A percentile compares a stretch with the other conserved stretches of the same genome.
phyloP scores from a whole-genome alignment of 2,113 vertebrate genomes.

The western clawed frog (Xenopus tropicalis) region UCB_Xtro_10.0 CM004443.2:180812001-180812500 shows the following conservation, averaged over 20 bases:
- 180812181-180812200: not conserved
- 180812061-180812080: conserved; percentile 51
- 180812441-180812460: conserved; percentile 26
- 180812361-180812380: conserved; percentile 1
- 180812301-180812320: conserved; percentile 3
- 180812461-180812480: not conserved
- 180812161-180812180: conserved; percentile 18
- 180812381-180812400: conserved; percentile 20
- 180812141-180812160: conserved; percentile 48
- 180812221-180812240: not conserved
- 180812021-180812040: not conserved
- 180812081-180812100: conserved; percentile 36
- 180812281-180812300: conserved; percentile 9
- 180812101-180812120: conserved; percentile 45
- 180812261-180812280: not conserved
- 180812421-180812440: conserved; percentile 22
- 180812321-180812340: not conserved
- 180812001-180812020: not conserved
- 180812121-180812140: conserved; percentile 41
- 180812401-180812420: conserved; percentile 23
- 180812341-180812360: conserved; percentile 13
- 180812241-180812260: not conserved
- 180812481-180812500: conserved; percentile 58
- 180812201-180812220: not conserved
- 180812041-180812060: not conserved